Percentiles rank a stretch among this genome's conserved stretches.
Conservation (phyloP, 2,797 vertebrate genomes). For the Urophycis tenuis region DNA sequence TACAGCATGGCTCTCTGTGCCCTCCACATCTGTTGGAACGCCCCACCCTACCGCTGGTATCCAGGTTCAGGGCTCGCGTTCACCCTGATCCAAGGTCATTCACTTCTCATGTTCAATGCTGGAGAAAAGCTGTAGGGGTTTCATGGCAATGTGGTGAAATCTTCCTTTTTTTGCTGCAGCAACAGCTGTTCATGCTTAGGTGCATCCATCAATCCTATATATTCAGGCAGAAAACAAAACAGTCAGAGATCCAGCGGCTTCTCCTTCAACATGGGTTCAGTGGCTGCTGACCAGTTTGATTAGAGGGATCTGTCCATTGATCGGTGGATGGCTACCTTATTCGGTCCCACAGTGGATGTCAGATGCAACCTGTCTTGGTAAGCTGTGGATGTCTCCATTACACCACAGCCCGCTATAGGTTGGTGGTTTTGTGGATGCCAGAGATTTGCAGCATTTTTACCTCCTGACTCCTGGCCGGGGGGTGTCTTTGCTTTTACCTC, state of each 20-base stretch:
- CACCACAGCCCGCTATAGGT: background rate
- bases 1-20: background rate
- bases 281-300: background rate
- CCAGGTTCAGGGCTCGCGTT: background rate
- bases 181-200: background rate
- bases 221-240: background rate
- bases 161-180: background rate
- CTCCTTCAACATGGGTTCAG: background rate
- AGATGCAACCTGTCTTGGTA: background rate
- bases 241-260: background rate
- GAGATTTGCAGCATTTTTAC: background rate
- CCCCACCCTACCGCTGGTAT: background rate
- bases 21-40: background rate
- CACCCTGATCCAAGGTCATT: background rate
- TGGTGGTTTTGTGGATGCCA: background rate
- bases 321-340: background rate
- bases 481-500: background rate
- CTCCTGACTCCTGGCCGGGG: background rate
- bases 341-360: background rate
- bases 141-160: background rate
- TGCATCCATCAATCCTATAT: background rate
- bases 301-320: background rate
- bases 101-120: background rate
- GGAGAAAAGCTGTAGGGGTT: background rate
- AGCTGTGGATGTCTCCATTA: background rate